phyloP scores from a whole-genome alignment of 2,888 invertebrate species.

The Conus canariensis region DNA sequence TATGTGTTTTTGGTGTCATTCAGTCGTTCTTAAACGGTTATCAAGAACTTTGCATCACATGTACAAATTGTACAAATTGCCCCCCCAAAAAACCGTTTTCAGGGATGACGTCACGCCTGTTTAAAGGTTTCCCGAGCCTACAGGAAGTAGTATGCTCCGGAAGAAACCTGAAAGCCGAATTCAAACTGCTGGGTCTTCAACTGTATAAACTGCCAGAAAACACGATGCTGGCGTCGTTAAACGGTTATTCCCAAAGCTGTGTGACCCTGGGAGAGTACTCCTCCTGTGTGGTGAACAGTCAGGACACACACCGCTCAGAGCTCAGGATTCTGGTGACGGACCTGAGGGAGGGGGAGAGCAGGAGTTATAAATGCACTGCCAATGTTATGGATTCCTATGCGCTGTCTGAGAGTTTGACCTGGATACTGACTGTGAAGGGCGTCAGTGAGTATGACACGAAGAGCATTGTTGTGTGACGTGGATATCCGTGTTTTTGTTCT shows the following conservation, averaged over 20 bases:
- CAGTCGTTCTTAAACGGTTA: too few species aligned
- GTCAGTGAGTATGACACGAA: not conserved
- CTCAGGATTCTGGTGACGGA: constrained; percentile 25
- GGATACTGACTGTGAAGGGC: not conserved
- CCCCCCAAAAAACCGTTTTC: not conserved
- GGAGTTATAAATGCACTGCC: constrained; percentile 23
- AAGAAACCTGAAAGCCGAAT: not conserved
- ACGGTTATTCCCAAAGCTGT: constrained; percentile 2
- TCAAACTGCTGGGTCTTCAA: not conserved
- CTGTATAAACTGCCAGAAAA: not conserved
- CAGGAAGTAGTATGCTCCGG: constrained; percentile 32
- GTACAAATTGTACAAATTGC: too few species aligned
- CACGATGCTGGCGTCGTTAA: not conserved
- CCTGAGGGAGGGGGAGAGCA: constrained; percentile 9
- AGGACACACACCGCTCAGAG: not conserved
- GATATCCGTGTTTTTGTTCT: too few species aligned
- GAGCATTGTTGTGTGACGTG: too few species aligned
- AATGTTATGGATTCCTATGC: constrained; percentile 24
- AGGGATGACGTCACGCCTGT: constrained; percentile 32
- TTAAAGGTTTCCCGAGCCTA: constrained; percentile 19
- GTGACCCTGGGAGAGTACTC: constrained; percentile 23
- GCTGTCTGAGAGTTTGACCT: not conserved
- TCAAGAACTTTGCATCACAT: too few species aligned
- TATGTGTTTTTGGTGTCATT: too few species aligned
- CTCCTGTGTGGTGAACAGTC: constrained; percentile 6